Conservation (phyloP, 2,113 vertebrate species). For the Accipiter cooperii region DNA sequence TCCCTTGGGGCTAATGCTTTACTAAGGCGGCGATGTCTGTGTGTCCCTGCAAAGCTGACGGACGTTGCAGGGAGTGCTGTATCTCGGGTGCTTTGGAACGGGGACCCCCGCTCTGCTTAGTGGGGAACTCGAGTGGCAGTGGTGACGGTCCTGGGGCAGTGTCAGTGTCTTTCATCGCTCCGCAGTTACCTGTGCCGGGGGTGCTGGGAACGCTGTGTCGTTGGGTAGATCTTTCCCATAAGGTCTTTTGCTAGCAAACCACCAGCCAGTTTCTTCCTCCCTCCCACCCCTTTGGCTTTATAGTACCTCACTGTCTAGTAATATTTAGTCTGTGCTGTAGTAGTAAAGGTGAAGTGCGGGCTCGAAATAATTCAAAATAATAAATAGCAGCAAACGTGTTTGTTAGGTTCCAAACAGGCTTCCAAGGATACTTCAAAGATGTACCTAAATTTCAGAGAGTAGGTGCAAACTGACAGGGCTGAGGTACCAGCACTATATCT, state of each 20-base stretch:
- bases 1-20: rapidly evolving
- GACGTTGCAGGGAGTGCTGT: rapidly evolving
- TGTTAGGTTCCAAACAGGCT: not conserved
- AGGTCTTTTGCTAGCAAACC: not conserved
- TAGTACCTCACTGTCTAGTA: rapidly evolving
- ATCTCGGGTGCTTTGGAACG: rapidly evolving
- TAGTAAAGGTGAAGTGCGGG: rapidly evolving
- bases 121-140: rapidly evolving
- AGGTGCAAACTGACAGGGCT: too few relatives aligned
- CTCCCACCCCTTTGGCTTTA: not conserved
- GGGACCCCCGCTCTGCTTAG: rapidly evolving
- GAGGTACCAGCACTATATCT: rapidly evolving
- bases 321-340: rapidly evolving
- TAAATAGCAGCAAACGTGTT: not conserved
- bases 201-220: rapidly evolving
- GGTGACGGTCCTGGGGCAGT: rapidly evolving
- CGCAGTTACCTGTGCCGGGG: rapidly evolving
- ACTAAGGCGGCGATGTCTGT: rapidly evolving
- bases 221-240: not conserved
- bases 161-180: rapidly evolving
- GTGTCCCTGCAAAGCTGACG: too few relatives aligned
- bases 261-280: not conserved
- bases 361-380: not conserved
- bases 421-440: too few relatives aligned
- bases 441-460: too few relatives aligned